Evolutionary conservation across 2,113 vertebrate genomes (phyloP), one percentile per base, ranked within the genome.

Genomic region (Madoqua kirkii): DNA sequence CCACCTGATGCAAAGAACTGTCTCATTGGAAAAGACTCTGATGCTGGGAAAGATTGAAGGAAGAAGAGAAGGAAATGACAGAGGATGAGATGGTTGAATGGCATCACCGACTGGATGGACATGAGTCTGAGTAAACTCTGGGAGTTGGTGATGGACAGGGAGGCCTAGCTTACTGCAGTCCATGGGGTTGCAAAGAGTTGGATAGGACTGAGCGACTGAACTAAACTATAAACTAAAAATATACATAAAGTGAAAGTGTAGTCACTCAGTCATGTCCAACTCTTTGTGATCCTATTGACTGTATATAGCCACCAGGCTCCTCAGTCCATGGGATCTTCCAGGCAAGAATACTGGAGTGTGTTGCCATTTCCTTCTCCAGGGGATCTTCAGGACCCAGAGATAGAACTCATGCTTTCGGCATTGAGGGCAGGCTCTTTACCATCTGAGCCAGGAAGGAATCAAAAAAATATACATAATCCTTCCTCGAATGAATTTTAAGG

Each of bases 181-280:
- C n/a, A 71, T 36, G 19, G n/a, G 4, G 64, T 71, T 21, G n/a
- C 64, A 71, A 71, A 36, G n/a, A 36, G 9, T 36, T 71, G 9
- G 64, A 71, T 5, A 71, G n/a, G n/a, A 71, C 4, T 71, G 64
- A 36, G n/a, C n/a, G 11, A 36, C 17, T 71, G n/a, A 36, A 36
- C 33, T 67, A 17, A 11, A 71, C n/a, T 67, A 36, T 10, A 21
- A 64, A 64, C 31, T 64, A 17, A 36, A 71, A 36, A 71, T 71
- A 71, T 36, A 62, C 7, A 4, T 55, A 86, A 64, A 67, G 33
- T 67, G 64, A 36, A 67, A 67, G 17, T 36, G 17, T 21, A 36
- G 64, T 67, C 3, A 0, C 2, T 67, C 33, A 67, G 64, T 36
- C 2, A 1, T 67, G 33, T 36, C 33, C 0, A 0, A 67, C 33